Conservation (phyloP, 2,797 vertebrate species). For the Strix occidentalis region DNA sequence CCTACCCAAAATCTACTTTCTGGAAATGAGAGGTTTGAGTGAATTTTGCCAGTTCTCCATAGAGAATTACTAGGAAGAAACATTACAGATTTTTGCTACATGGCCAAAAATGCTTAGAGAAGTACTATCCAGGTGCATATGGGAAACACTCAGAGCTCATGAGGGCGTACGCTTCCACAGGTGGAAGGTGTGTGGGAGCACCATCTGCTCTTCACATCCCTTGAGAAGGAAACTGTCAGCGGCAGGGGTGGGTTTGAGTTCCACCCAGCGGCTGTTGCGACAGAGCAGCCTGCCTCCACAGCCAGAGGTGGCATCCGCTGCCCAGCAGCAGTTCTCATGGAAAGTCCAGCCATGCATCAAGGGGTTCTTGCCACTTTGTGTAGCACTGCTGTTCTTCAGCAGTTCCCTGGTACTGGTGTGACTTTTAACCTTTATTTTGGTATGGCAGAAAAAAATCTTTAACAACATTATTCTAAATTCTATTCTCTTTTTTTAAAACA, state of each 20-base stretch:
- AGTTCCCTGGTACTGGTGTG: neutral
- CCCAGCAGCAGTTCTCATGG: neutral
- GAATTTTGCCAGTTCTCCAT: neutral
- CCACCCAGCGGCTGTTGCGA: neutral
- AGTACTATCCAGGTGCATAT: accelerated
- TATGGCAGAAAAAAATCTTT: neutral
- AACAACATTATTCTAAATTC: neutral
- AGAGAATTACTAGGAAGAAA: neutral
- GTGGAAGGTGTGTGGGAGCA: neutral
- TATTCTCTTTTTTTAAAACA: neutral
- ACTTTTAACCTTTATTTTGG: neutral
- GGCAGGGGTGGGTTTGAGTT: neutral
- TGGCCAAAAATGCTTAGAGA: neutral
- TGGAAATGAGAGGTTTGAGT: neutral
- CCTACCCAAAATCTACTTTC: neutral
- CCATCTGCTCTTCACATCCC: accelerated
- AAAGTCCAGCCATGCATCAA: neutral
- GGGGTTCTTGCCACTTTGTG: neutral
- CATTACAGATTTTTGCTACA: neutral
- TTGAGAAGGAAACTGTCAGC: no score
- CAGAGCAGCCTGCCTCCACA: neutral
- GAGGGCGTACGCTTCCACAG: accelerated
- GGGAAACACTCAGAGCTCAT: neutral
- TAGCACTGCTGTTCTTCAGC: neutral
- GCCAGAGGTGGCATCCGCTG: neutral